These are phyloP conservation scores for Melanerpes formicivorus DNA, from an alignment of 2,113 vertebrate species.

Conservation along the genomic window DNA sequence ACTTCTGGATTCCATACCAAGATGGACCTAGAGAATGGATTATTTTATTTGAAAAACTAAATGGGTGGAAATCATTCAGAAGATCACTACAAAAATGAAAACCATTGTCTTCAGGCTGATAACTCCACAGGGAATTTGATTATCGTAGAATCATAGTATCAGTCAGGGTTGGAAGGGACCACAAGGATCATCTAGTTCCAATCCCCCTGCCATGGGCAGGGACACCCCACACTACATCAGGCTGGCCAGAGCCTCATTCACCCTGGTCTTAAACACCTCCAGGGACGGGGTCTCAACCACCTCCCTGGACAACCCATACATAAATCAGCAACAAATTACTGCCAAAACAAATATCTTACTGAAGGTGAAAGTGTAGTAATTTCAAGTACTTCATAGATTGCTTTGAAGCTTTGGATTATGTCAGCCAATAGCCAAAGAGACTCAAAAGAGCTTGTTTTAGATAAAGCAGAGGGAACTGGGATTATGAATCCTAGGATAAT, in stretches of 20 bases:
- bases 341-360: background rate
- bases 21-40: background rate
- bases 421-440: background rate
- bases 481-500: background rate
- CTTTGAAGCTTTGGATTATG: background rate
- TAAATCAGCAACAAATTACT: background rate
- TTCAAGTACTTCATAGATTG: background rate
- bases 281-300: too few relatives aligned
- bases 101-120: background rate
- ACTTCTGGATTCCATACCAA: background rate
- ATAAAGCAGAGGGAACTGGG: background rate
- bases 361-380: background rate
- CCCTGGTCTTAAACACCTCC: too few relatives aligned
- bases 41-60: background rate
- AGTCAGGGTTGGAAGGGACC: too few relatives aligned
- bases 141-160: too few relatives aligned
- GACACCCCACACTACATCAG: too few relatives aligned
- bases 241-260: too few relatives aligned
- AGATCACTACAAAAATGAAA: background rate
- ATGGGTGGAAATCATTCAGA: background rate
- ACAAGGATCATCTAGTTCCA: too few relatives aligned
- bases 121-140: background rate
- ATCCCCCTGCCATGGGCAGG: too few relatives aligned
- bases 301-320: background rate
- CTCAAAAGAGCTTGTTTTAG: background rate